phyloP scores from a whole-genome alignment of 2,888 invertebrate species.

The Polia nebulosa region DNA sequence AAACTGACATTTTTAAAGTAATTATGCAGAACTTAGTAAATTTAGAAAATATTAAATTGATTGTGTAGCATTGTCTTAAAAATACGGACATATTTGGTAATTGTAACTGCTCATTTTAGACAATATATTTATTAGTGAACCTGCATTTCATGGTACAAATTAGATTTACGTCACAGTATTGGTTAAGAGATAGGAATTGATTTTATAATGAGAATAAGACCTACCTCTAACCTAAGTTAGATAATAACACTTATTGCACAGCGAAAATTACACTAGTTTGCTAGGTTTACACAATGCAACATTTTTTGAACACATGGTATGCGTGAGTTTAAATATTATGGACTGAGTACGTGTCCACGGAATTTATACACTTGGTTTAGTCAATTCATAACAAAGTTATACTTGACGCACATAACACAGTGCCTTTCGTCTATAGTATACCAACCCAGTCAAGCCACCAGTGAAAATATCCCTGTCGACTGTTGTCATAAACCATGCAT shows the following conservation, averaged over 20 bases:
- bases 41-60: conserved; percentile 43
- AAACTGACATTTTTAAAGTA: conserved; percentile 29
- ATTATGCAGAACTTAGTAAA: conserved; percentile 47
- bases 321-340: conserved; percentile 43
- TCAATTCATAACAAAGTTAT: conserved; percentile 49
- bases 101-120: conserved; percentile 81
- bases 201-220: conserved; percentile 59
- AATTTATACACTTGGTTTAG: conserved; percentile 39
- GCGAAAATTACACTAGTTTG: conserved; percentile 51
- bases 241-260: conserved; percentile 67
- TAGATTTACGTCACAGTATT: conserved; percentile 74
- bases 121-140: conserved; percentile 77
- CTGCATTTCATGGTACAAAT: conserved; percentile 87
- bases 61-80: conserved; percentile 35
- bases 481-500: conserved; percentile 87
- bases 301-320: conserved; percentile 48
- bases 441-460: conserved; percentile 56
- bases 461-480: conserved; percentile 61
- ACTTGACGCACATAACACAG: conserved; percentile 55
- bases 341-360: conserved; percentile 32
- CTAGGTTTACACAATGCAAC: conserved; percentile 60
- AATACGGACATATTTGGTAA: conserved; percentile 51
- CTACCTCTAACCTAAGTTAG: conserved; percentile 69
- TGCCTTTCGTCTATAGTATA: conserved; percentile 62
- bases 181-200: conserved; percentile 65